Percentiles rank a stretch among this genome's conserved stretches.
Conservation (phyloP, 2,888 invertebrate species). For the Helleia helle region DNA sequence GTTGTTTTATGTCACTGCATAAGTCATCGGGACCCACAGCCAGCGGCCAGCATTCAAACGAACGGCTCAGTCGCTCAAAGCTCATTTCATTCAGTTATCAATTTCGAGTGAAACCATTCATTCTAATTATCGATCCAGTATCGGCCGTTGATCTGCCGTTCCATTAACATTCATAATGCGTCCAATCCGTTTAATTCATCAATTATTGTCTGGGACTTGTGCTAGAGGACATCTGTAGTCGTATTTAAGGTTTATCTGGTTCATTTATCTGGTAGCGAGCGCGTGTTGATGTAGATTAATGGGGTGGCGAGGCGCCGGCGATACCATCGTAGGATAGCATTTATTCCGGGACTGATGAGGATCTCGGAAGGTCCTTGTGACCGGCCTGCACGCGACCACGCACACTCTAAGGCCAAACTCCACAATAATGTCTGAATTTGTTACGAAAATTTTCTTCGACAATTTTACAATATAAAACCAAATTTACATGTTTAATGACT, state of each 20-base stretch:
- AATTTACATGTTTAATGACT: no score
- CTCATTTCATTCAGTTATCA: slow-evolving; percentile 32
- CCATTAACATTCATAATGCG: slow-evolving; percentile 58
- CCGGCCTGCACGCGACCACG: slow-evolving; percentile 40
- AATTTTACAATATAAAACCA: background rate
- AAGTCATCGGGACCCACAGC: slow-evolving; percentile 23
- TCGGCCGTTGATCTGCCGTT: slow-evolving; percentile 38
- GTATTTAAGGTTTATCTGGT: slow-evolving; percentile 67
- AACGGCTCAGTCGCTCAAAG: background rate
- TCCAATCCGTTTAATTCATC: slow-evolving; percentile 61
- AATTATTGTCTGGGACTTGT: slow-evolving; percentile 42
- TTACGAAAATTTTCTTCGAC: background rate
- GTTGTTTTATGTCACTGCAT: slow-evolving; percentile 27
- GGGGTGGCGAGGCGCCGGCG: slow-evolving; percentile 54
- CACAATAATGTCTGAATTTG: slow-evolving; percentile 14
- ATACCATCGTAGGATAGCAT: slow-evolving; percentile 56
- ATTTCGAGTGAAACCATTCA: slow-evolving; percentile 50
- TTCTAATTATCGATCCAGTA: slow-evolving; percentile 52
- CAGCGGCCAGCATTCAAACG: slow-evolving; percentile 15
- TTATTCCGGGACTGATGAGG: slow-evolving; percentile 55
- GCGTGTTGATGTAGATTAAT: slow-evolving; percentile 72
- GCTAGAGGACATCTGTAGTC: slow-evolving; percentile 49
- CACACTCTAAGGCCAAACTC: slow-evolving; percentile 31
- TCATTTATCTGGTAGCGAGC: slow-evolving; percentile 65
- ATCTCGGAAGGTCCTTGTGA: slow-evolving; percentile 26